Evolutionary conservation across 64 coral and sea anemone species (phyloP), one percentile per base, ranked within the genome.

Genomic region (Acropora tenuis): DNA sequence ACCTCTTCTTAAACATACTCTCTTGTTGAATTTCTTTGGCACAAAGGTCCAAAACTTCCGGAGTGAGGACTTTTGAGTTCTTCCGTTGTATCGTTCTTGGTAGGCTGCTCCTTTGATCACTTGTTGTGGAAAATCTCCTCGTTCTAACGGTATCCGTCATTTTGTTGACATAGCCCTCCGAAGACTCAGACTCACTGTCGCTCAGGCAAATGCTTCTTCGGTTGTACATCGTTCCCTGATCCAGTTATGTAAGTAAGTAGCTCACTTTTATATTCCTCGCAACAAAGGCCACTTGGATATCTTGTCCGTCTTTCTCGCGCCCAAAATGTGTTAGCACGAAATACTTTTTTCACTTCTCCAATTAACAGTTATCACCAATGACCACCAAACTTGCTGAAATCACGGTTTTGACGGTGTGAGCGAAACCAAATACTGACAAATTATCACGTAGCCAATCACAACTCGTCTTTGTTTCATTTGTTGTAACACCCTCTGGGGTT

Each of bases 1-100:
- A 85, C 19, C 82, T 85, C 46, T 85, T 85, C 16, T 68, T 85
- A 43, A 49, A 85, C 46, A 85, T 69, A 46, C 17, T 85, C 13
- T 85, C 82, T 12, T 85, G 82, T 71, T 85, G 82, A 85, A 85
- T 85, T 72, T 85, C 82, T 20, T 85, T 85, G 4, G 82, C 82
- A 46, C 82, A 85, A 72, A 85, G 82, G 72, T 85, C 82, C 43
- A 85, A 18, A 30, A 85, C 82, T 49, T 85, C 63, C 1, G 82
- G 82, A 10, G 82, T 85, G 17, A 85, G 42, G 18, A 85, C 82
- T 45, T 85, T 85, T 16, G 82, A 85, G 82, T 85, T 85, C 68
- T 67, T 66, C 60, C 82, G 68, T 8, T 45, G 5, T 5, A 85
- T 85, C 3, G 66, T 49, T 71, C 82, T 43, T 13, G 82, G 82